A percentile compares a stretch with the other conserved stretches of the same genome.
These are phyloP conservation scores for Potamilus streckersoni DNA, from an alignment of 1,140 invertebrate species.

Conservation along the genomic window DNA sequence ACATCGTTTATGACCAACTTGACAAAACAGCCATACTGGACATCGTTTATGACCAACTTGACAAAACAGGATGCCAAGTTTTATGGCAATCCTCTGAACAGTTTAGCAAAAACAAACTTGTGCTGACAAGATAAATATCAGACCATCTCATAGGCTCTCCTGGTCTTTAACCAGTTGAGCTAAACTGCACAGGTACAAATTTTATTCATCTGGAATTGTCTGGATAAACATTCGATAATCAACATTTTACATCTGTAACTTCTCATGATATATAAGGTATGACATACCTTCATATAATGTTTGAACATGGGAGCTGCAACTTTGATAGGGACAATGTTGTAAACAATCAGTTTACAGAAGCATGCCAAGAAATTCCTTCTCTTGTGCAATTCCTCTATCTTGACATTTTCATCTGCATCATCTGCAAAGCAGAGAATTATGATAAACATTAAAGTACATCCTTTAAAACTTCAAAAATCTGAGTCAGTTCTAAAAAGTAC, in stretches of 20 bases:
- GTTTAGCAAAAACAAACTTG: too few species aligned
- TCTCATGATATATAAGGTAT: background rate
- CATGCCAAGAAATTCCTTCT: slow-evolving; percentile 94
- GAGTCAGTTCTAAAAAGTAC: too few species aligned
- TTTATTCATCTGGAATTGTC: background rate
- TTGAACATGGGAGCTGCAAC: slow-evolving; percentile 95
- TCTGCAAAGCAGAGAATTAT: slow-evolving; percentile 47
- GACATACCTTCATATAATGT: slow-evolving; percentile 91
- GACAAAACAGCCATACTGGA: too few species aligned
- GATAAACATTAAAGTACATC: too few species aligned
- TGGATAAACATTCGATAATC: background rate
- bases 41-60: too few species aligned
- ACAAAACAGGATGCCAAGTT: too few species aligned
- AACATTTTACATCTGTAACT: background rate
- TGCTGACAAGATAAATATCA: background rate
- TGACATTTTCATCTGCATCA: slow-evolving; percentile 87
- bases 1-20: too few species aligned
- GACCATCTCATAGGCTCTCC: background rate
- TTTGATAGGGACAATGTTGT: slow-evolving; percentile 94
- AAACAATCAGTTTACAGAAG: slow-evolving; percentile 97
- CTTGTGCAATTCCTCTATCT: slow-evolving; percentile 97
- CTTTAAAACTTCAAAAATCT: too few species aligned
- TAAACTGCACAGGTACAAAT: background rate
- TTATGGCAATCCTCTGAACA: too few species aligned
- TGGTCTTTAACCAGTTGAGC: too few species aligned